phyloP scores from a whole-genome alignment of 2,888 invertebrate species.

The Polydrusus cervinus region DNA sequence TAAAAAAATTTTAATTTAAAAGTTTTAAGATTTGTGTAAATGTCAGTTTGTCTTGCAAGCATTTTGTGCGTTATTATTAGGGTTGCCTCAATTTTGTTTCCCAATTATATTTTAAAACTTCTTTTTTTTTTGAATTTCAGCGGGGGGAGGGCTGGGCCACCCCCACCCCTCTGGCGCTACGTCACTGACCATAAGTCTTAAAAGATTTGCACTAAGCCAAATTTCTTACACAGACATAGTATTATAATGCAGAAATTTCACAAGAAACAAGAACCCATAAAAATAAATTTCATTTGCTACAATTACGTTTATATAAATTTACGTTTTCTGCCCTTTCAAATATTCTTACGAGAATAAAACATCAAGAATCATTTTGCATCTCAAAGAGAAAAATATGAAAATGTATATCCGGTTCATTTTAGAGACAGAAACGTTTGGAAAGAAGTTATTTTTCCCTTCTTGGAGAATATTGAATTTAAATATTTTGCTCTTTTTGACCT shows the following conservation, averaged over 20 bases:
- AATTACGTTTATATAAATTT: conserved; percentile 9
- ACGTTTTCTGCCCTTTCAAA: conserved; percentile 2
- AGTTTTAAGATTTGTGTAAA: too few species aligned
- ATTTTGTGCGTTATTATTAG: too few species aligned
- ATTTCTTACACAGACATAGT: neutral
- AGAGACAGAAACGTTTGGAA: conserved; percentile 14
- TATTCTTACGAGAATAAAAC: conserved; percentile 14
- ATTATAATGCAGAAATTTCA: neutral
- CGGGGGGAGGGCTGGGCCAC: too few species aligned
- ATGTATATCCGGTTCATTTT: conserved; percentile 13
- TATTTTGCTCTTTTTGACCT: conserved; percentile 17
- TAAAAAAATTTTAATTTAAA: too few species aligned
- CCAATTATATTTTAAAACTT: too few species aligned
- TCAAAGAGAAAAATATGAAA: conserved; percentile 26
- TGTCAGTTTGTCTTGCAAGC: too few species aligned
- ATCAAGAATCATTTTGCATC: conserved; percentile 19
- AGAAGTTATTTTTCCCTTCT: conserved; percentile 9
- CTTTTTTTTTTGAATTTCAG: too few species aligned
- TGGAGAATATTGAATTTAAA: conserved; percentile 22
- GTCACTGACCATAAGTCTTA: too few species aligned
- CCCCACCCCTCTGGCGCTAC: too few species aligned
- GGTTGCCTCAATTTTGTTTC: too few species aligned
- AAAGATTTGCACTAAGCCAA: neutral
- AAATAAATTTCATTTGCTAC: conserved; percentile 11
- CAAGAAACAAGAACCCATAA: neutral